Base-by-base conservation (phyloP, 2,888 invertebrate genomes). In the Sminthurinus aureus region DNA sequence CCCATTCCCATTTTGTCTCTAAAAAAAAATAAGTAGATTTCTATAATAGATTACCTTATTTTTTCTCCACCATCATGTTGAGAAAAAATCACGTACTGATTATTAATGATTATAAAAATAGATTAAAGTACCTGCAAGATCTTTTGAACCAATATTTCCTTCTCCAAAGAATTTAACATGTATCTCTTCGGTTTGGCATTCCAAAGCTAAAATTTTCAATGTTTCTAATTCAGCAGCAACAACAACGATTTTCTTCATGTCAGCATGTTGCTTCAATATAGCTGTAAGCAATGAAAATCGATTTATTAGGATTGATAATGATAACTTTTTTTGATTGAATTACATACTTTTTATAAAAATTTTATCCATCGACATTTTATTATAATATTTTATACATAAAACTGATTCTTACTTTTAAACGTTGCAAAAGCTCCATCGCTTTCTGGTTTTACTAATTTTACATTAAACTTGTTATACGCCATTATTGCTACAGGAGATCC, bases 401-500 rank as follows among this genome's bases (percentile, higher is more conserved):
- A 58, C n/a, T 2, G n/a, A 18, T 69, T 20, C 20, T 11, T 69
- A 71, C 71, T 24, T 71, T 71, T 71, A 26, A 71, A 71, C 6
- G 24, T 24, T 26, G 20, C 24, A 26, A 71, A 71, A 13, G 26
- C 6, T 26, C 71, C 24, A 71, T 24, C 26, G 26, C 0, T 24
- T 4, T 15, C 71, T 24, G 71, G 22, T 58, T 11, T 76, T 15
- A 83, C 64, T 8, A 79, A 73, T 52, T 20, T n/a, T 26, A 83
- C 77, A 13, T 71, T 24, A 18, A 83, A 78, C n/a, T 58, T 24
- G 20, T 77, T 58, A 58, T 83, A 83, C 18, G 66, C 52, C 9
- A 83, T 12, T 24, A 69, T 66, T 58, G 78, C 78, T 15, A 83
- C 77, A 38, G 83, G 66, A 0, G 83, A 83, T 24, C 58, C 71